phyloP scores from a whole-genome alignment of 1,140 invertebrate species.

The Brachionus paranguensis region DNA sequence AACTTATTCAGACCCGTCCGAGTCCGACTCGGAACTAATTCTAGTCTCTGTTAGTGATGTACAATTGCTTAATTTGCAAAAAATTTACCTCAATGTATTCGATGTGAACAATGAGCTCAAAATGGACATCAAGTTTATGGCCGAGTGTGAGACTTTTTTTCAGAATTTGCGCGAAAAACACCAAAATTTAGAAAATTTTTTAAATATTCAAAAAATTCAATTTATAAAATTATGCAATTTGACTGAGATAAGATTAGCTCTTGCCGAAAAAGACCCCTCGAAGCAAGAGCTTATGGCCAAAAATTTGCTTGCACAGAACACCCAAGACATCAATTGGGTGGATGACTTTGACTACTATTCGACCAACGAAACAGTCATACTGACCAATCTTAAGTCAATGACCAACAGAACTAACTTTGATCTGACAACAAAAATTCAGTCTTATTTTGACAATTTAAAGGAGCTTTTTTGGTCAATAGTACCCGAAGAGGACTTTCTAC shows the following conservation, averaged over 20 bases:
- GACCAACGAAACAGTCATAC: not conserved
- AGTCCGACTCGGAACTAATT: not conserved
- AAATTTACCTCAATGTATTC: not conserved
- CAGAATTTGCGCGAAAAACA: not conserved
- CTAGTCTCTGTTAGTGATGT: conserved; percentile 18
- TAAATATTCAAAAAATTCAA: not conserved
- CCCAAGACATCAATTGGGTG: not conserved
- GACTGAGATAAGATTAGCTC: not conserved
- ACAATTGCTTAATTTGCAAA: conserved; percentile 18
- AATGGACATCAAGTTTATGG: conserved; percentile 3
- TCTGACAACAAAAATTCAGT: not conserved
- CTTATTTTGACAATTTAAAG: not conserved
- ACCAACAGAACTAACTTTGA: not conserved
- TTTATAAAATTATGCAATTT: conserved; percentile 26
- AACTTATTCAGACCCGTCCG: not conserved
- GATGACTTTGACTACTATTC: not conserved
- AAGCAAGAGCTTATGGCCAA: not conserved
- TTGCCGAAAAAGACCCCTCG: not conserved
- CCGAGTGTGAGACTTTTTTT: not conserved
- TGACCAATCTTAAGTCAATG: not conserved
- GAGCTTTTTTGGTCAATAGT: not conserved
- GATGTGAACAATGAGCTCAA: not conserved
- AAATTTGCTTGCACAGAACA: not conserved
- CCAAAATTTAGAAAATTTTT: not conserved
- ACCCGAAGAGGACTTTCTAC: conserved; percentile 7